Percentiles rank a stretch among this genome's conserved stretches.
phyloP scores from a whole-genome alignment of 2,797 vertebrate species.

The Darevskia nairensis region DNA sequence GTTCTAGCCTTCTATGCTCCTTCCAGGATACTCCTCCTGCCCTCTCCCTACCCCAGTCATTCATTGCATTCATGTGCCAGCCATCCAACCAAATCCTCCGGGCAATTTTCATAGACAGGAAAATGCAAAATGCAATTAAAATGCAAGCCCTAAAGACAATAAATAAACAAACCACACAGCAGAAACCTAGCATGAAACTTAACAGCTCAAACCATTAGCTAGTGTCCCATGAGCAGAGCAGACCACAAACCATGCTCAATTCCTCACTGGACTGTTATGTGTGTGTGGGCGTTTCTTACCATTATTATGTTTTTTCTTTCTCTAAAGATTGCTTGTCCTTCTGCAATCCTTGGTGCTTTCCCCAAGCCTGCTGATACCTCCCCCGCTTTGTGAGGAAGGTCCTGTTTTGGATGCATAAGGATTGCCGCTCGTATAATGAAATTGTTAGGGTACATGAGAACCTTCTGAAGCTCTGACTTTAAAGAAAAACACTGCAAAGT shows the following conservation, averaged over 20 bases:
- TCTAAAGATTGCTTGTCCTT: not conserved
- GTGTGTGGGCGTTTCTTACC: no score
- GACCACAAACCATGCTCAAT: no score
- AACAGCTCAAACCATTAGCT: no score
- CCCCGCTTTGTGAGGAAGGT: not conserved
- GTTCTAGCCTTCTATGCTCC: not conserved
- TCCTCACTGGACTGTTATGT: no score
- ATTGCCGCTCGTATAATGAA: not conserved
- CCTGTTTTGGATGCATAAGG: not conserved
- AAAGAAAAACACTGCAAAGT: not conserved
- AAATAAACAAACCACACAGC: no score
- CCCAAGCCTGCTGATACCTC: not conserved
- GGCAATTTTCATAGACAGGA: no score
- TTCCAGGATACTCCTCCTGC: not conserved
- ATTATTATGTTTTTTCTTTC: not conserved
- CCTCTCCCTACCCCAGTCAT: not conserved
- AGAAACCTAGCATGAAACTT: no score
- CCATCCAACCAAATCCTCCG: no score
- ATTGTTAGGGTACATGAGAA: not conserved
- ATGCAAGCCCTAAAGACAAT: no score
- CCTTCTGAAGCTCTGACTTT: not conserved
- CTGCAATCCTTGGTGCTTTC: not conserved
- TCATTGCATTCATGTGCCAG: no score
- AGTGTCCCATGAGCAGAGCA: no score
- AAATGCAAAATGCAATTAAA: no score